Percentiles rank a stretch among this genome's conserved stretches.
These are phyloP conservation scores for Hippocampus kuda DNA, from an alignment of 2,797 vertebrate genomes.

Conservation along the genomic window DNA sequence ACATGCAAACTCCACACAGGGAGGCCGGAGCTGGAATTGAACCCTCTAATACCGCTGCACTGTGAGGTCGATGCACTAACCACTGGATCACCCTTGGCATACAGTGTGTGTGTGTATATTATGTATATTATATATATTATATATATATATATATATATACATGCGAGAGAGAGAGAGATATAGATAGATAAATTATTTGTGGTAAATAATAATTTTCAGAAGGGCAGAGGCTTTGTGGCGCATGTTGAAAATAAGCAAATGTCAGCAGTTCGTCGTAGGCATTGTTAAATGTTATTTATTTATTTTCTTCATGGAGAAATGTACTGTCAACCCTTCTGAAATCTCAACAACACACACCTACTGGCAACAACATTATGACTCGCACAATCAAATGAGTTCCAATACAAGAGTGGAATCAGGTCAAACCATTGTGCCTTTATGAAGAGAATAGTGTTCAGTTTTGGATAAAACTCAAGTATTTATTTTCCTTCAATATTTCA, in stretches of 20 bases:
- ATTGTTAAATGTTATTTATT: background rate
- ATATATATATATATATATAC: background rate
- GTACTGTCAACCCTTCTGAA: background rate
- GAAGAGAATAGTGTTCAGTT: no score
- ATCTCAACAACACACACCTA: background rate
- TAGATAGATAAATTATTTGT: background rate
- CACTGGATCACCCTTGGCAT: no score
- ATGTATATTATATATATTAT: no score
- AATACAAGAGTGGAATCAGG: no score
- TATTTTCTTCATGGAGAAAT: background rate
- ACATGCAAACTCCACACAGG: no score
- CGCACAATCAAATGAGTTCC: background rate
- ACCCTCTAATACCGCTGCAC: no score
- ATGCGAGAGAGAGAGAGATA: background rate
- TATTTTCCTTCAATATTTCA: no score
- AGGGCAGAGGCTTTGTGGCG: background rate
- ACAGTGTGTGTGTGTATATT: no score
- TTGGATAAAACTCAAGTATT: no score
- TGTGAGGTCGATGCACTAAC: no score
- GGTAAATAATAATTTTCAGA: background rate
- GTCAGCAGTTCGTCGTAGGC: background rate
- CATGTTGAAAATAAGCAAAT: background rate
- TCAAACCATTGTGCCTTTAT: no score
- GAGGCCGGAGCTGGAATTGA: no score
- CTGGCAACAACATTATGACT: background rate